phyloP scores from a whole-genome alignment of 2,797 vertebrate species.

The Craterocephalus amniculus region DNA sequence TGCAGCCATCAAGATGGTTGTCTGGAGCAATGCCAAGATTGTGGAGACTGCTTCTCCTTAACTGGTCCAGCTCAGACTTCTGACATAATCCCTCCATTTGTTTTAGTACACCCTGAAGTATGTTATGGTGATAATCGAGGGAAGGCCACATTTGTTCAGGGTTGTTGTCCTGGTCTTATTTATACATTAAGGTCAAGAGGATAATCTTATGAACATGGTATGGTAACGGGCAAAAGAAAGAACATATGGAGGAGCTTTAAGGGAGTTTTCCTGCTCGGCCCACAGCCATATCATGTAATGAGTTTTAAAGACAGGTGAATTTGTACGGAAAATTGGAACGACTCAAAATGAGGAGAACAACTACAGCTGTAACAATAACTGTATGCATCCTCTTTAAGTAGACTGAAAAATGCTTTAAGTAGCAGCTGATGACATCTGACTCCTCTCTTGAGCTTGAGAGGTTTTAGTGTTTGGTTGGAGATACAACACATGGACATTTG shows the following conservation, averaged over 20 bases:
- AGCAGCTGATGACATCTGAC: neutral
- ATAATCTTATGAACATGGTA: constrained; percentile 85
- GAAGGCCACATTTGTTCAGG: constrained; percentile 83
- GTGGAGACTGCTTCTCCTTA: constrained; percentile 88
- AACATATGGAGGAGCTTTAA: constrained; percentile 60
- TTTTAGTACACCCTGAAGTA: constrained; percentile 93
- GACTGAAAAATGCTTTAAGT: neutral
- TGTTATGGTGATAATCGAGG: constrained; percentile 91
- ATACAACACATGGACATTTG: neutral
- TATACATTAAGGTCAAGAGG: constrained; percentile 87
- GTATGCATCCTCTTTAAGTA: constrained; percentile 8
- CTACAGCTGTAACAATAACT: constrained; percentile 14
- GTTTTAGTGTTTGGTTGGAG: neutral
- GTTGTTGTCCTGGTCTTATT: constrained; percentile 75
- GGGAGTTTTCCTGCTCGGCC: constrained; percentile 49
- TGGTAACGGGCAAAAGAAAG: constrained; percentile 67
- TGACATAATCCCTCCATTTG: constrained; percentile 91
- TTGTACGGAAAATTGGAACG: constrained; percentile 14
- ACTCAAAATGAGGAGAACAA: constrained; percentile 1
- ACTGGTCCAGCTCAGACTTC: constrained; percentile 68
- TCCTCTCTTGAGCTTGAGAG: neutral
- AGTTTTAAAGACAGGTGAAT: constrained; percentile 37
- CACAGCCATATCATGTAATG: constrained; percentile 48
- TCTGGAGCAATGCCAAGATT: constrained; percentile 86
- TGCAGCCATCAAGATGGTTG: constrained; percentile 96